phyloP scores from a whole-genome alignment of 2,113 vertebrate species.

The Stictonetta naevosa region DNA sequence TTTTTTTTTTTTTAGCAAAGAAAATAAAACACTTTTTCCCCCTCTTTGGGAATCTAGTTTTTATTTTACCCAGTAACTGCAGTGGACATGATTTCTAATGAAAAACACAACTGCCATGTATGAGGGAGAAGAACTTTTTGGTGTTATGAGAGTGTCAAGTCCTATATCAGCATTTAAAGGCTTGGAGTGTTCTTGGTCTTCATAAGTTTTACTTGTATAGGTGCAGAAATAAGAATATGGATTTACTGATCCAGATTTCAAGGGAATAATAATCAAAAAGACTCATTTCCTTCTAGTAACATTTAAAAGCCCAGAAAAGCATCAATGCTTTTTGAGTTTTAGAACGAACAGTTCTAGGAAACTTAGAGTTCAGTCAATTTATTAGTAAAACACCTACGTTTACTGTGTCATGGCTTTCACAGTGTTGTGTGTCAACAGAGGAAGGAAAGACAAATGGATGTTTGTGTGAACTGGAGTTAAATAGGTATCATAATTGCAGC shows the following conservation, averaged over 20 bases:
- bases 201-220: not conserved
- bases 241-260: not conserved
- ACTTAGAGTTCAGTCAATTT: not conserved
- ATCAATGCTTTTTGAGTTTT: not conserved
- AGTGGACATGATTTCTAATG: not conserved
- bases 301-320: not conserved
- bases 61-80: not conserved
- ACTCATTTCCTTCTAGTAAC: not conserved
- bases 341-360: not conserved
- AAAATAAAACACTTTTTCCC: not conserved
- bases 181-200: not conserved
- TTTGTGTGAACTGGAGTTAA: not conserved
- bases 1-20: not conserved
- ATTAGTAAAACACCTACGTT: not conserved
- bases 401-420: not conserved
- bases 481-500: not conserved
- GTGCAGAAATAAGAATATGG: not conserved
- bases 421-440: not conserved
- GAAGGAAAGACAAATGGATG: not conserved
- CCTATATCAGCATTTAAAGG: not conserved
- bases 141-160: not conserved
- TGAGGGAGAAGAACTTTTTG: not conserved
- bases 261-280: not conserved
- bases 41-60: not conserved
- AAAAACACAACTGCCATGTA: not conserved